phyloP scores from a whole-genome alignment of 92 coral and sea anemone species.

The Epizoanthus ramosus region DNA sequence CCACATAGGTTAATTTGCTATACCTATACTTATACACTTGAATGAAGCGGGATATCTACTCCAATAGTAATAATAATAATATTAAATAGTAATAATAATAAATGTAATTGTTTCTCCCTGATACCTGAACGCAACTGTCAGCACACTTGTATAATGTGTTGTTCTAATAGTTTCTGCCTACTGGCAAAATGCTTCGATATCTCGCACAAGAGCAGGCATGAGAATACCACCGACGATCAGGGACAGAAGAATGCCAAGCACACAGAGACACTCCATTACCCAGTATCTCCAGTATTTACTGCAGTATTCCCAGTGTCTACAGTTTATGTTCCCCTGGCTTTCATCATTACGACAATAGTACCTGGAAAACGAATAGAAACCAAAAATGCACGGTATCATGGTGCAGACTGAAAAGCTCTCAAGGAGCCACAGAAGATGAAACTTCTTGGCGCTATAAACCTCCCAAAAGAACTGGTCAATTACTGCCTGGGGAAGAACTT shows the following conservation, averaged over 20 bases:
- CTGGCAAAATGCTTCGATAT: background rate
- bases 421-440: conserved; percentile 16
- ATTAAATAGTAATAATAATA: too few species aligned
- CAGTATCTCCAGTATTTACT: background rate
- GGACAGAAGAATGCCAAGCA: background rate
- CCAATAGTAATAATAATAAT: too few species aligned
- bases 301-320: too few species aligned
- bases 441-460: background rate
- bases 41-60: too few species aligned
- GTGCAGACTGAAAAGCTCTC: conserved; percentile 12
- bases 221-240: background rate
- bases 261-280: background rate
- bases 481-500: conserved; percentile 26
- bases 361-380: background rate
- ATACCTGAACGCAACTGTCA: too few species aligned
- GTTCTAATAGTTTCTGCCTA: too few species aligned
- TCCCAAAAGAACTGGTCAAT: conserved; percentile 3
- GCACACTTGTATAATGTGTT: too few species aligned
- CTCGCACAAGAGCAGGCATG: conserved; percentile 17
- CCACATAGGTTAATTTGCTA: too few species aligned
- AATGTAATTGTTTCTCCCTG: too few species aligned
- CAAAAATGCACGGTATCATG: background rate
- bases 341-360: background rate
- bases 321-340: background rate
- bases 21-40: too few species aligned